Evolutionary conservation across 2,888 invertebrate species (phyloP).

Genomic region (Pheosia gnoma): DNA sequence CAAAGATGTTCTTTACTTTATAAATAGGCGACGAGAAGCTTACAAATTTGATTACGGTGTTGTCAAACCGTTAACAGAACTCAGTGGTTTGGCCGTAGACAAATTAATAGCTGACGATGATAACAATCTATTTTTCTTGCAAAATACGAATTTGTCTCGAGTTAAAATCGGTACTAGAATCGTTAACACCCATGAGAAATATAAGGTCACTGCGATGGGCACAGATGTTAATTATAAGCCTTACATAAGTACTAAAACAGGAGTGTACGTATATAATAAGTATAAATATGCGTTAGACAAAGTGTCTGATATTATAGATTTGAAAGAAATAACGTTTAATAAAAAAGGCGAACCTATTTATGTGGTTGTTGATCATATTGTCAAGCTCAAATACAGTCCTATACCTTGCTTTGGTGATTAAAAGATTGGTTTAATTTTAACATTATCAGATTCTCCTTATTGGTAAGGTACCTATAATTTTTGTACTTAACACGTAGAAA

Average conservation of each 20-base stretch:
- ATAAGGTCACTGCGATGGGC: constrained; percentile 50
- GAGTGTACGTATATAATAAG: constrained; percentile 68
- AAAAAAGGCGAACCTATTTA: constrained; percentile 64
- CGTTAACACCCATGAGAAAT: constrained; percentile 60
- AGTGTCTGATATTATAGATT: constrained; percentile 53
- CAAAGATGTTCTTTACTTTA: constrained; percentile 63
- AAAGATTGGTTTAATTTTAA: not conserved
- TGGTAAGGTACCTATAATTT: not conserved
- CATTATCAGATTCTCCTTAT: too few species aligned
- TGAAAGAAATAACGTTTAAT: constrained; percentile 63
- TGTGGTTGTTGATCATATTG: constrained; percentile 60
- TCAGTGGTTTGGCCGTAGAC: constrained; percentile 55
- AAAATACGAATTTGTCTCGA: constrained; percentile 55
- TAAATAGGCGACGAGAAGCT: constrained; percentile 57
- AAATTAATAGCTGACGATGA: constrained; percentile 65
- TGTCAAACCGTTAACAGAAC: constrained; percentile 51
- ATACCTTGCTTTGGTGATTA: constrained; percentile 38
- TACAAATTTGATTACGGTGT: constrained; percentile 63
- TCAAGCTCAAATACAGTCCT: constrained; percentile 55
- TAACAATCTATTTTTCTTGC: constrained; percentile 64
- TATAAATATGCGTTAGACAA: constrained; percentile 71
- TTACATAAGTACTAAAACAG: constrained; percentile 57
- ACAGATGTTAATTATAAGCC: constrained; percentile 58
- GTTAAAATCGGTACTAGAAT: constrained; percentile 64
- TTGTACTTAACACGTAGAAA: too few species aligned